Percentiles rank a stretch among this genome's conserved stretches.
Conservation (phyloP, 2,797 vertebrate species). For the Gymnoscopelus microlampas region DNA sequence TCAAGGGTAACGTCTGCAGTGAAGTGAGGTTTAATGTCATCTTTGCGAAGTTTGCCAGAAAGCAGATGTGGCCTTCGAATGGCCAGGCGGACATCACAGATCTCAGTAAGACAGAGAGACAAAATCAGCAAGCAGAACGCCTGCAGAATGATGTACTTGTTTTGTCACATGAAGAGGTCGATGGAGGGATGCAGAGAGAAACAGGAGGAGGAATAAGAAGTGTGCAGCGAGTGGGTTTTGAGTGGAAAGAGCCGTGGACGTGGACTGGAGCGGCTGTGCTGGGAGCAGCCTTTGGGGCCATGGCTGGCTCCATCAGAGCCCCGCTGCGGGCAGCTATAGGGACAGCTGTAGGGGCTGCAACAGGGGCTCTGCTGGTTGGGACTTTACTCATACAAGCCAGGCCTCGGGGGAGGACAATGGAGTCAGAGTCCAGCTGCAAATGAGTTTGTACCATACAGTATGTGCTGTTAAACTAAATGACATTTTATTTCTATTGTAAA, state of each 20-base stretch:
- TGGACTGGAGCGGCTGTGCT: constrained; percentile 35
- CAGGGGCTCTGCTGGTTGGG: constrained; percentile 46
- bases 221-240: not conserved
- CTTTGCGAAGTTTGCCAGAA: not conserved
- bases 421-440: not conserved
- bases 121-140: not conserved
- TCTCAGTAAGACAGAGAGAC: constrained; percentile 48
- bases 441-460: not conserved
- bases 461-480: too few relatives aligned
- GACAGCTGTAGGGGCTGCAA: constrained; percentile 39
- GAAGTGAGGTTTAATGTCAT: constrained; percentile 5
- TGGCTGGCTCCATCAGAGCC: constrained; percentile 22
- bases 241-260: constrained; percentile 15
- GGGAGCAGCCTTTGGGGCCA: constrained; percentile 43
- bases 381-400: constrained; percentile 29
- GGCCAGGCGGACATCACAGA: not conserved
- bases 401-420: not conserved
- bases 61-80: constrained; percentile 17
- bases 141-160: not conserved
- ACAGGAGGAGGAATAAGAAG: not conserved
- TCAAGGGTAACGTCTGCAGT: not conserved
- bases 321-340: constrained; percentile 14
- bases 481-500: too few relatives aligned
- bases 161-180: constrained; percentile 6
- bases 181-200: not conserved